A percentile compares a stretch with the other conserved stretches of the same genome.
These are phyloP conservation scores for Plestiodon gilberti DNA, from an alignment of 2,113 vertebrate species.

Conservation along the genomic window DNA sequence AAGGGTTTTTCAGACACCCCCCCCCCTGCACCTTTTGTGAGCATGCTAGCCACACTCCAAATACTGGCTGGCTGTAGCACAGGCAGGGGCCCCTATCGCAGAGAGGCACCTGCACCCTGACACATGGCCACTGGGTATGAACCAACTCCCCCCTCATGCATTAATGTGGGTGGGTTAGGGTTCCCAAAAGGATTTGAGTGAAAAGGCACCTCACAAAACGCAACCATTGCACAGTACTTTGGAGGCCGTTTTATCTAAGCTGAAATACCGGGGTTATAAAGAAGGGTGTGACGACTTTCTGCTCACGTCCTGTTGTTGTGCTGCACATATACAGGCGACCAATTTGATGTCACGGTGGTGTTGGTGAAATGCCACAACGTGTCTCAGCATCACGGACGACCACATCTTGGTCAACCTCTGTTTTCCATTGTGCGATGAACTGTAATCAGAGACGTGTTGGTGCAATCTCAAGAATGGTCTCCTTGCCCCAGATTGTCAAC, in stretches of 20 bases:
- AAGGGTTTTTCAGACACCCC: too few species aligned
- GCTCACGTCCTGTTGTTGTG: background rate
- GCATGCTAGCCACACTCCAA: too few species aligned
- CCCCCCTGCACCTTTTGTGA: too few species aligned
- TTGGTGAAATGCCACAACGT: background rate
- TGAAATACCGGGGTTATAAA: background rate
- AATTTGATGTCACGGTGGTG: background rate
- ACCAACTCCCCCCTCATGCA: too few species aligned
- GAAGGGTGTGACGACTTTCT: background rate
- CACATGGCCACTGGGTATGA: too few species aligned
- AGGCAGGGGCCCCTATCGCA: too few species aligned
- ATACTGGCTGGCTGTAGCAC: too few species aligned
- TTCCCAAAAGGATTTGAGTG: too few species aligned
- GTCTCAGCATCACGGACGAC: background rate
- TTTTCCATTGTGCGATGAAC: background rate
- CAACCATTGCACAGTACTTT: background rate
- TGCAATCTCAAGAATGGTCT: background rate
- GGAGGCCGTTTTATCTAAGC: background rate
- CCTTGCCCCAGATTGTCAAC: background rate
- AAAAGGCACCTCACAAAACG: background rate
- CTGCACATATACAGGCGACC: background rate
- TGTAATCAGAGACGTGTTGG: background rate
- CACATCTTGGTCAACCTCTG: background rate
- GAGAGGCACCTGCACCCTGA: too few species aligned
- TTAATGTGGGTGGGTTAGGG: too few species aligned